Evolutionary conservation across 2,888 invertebrate genomes (phyloP).

Genomic region (Thecophora atra): DNA sequence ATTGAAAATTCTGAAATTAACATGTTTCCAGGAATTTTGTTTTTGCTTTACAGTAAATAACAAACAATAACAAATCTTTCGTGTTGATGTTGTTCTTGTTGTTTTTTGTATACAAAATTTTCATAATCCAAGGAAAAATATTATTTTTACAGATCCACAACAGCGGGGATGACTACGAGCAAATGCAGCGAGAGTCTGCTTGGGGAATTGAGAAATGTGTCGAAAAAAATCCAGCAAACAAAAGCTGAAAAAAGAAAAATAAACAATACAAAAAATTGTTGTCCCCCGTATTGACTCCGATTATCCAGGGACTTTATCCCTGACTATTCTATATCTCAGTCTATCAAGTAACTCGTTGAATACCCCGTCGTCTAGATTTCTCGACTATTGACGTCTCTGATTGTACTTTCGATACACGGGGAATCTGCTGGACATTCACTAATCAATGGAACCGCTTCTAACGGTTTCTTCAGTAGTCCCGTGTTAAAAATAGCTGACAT

Average conservation of each 20-base stretch:
- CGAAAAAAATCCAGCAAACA: not conserved
- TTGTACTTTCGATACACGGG: too few species aligned
- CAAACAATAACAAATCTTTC: too few species aligned
- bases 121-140: conserved; percentile 13
- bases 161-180: not conserved
- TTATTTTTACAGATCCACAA: conserved; percentile 3
- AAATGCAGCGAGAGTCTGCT: not conserved
- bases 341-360: too few species aligned
- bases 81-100: conserved; percentile 1
- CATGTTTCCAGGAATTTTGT: conserved; percentile 15
- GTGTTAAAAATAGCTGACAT: too few species aligned
- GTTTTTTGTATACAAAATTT: not conserved
- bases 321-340: too few species aligned
- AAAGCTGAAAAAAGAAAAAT: not conserved
- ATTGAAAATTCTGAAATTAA: conserved; percentile 21
- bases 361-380: too few species aligned
- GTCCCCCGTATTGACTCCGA: too few species aligned
- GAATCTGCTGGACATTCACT: too few species aligned
- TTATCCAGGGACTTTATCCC: too few species aligned
- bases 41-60: not conserved
- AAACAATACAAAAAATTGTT: not conserved
- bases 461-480: too few species aligned
- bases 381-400: too few species aligned
- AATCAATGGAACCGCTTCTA: too few species aligned
- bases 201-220: not conserved